Evolutionary conservation across 2,113 vertebrate genomes (phyloP).

Genomic region (Sus scrofa): T2T-Sscrofa CM000825.6:69041501-69042000

Average conservation of each 20-base stretch:
- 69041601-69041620: not conserved
- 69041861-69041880: conserved; percentile 29
- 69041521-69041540: conserved; percentile 39
- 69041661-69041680: not conserved
- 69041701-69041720: not conserved
- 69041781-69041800: not conserved
- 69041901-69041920: too few relatives aligned
- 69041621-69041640: not conserved
- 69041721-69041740: not conserved
- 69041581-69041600: not conserved
- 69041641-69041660: not conserved
- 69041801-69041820: not conserved
- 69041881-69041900: too few relatives aligned
- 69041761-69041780: not conserved
- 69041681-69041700: not conserved
- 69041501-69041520: not conserved
- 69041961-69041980: too few relatives aligned
- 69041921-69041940: too few relatives aligned
- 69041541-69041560: conserved; percentile 31
- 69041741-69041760: not conserved
- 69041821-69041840: not conserved
- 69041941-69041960: too few relatives aligned
- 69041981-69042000: too few relatives aligned
- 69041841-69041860: not conserved
- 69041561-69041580: conserved; percentile 26